Conservation (phyloP, 2,113 vertebrate genomes). For the Mellivora capensis region DNA sequence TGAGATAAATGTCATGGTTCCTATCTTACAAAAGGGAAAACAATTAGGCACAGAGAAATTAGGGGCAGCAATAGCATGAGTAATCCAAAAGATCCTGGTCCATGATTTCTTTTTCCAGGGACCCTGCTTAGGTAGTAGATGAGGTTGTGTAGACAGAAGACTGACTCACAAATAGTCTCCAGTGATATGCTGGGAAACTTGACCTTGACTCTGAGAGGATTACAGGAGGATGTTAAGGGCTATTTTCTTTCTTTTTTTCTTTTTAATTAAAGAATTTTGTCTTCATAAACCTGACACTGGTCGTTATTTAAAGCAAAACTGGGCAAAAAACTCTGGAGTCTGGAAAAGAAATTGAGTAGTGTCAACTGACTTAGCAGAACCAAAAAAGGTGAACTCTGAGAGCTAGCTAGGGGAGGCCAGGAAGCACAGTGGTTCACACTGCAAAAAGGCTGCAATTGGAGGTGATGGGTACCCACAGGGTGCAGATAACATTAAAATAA, state of each 20-base stretch:
- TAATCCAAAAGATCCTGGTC: neutral
- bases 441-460: neutral
- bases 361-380: neutral
- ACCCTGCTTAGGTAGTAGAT: neutral
- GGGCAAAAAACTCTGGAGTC: neutral
- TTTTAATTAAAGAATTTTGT: neutral
- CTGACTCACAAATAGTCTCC: neutral
- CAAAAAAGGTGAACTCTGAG: neutral
- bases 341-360: neutral
- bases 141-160: neutral
- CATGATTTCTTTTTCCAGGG: neutral
- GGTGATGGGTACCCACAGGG: neutral
- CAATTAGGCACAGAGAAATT: neutral
- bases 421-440: neutral
- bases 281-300: neutral
- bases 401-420: neutral
- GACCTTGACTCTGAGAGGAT: neutral
- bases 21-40: neutral
- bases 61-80: neutral
- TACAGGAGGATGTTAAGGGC: neutral
- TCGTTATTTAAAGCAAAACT: neutral
- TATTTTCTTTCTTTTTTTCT: neutral
- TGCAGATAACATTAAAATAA: neutral
- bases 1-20: neutral
- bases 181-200: neutral